Evolutionary conservation across 2,888 invertebrate genomes (phyloP).

Genomic region (Palloptera scutellata): DNA sequence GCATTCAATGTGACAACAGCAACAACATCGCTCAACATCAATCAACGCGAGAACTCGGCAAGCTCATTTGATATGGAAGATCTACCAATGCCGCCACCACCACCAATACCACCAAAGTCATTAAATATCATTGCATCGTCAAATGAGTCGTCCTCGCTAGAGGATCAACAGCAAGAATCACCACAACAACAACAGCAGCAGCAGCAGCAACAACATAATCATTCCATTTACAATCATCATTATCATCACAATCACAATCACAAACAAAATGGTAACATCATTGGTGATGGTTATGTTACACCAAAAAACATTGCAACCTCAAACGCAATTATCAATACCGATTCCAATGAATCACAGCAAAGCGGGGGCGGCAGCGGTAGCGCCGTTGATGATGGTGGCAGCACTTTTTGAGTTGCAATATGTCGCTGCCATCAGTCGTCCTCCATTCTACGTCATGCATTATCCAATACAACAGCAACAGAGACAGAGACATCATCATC

Average conservation of each 20-base stretch:
- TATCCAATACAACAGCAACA: conserved; percentile 29
- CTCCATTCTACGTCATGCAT: neutral
- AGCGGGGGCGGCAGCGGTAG: conserved; percentile 16
- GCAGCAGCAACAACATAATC: conserved; percentile 34
- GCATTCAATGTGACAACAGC: conserved; percentile 11
- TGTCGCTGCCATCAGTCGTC: conserved; percentile 60
- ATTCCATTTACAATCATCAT: conserved; percentile 31
- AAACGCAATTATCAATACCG: conserved; percentile 34
- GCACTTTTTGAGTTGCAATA: conserved; percentile 63
- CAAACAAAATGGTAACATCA: conserved; percentile 46
- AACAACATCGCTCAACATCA: conserved; percentile 50
- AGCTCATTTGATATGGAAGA: conserved; percentile 61
- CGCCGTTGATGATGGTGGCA: conserved; percentile 51
- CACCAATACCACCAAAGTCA: conserved; percentile 62
- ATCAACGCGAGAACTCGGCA: conserved; percentile 54
- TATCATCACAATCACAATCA: conserved; percentile 36
- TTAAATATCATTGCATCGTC: conserved; percentile 45
- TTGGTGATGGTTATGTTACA: conserved; percentile 54
- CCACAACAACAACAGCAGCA: conserved; percentile 32
- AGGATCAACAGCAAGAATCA: conserved; percentile 42
- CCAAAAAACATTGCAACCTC: conserved; percentile 45
- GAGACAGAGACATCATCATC: conserved; percentile 34
- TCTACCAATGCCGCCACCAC: conserved; percentile 61
- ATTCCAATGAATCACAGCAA: no score
- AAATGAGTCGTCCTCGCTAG: conserved; percentile 44